Evolutionary conservation across 1,140 invertebrate genomes (phyloP), one percentile per base, ranked within the genome.

Genomic region (Lineus longissimus): DNA sequence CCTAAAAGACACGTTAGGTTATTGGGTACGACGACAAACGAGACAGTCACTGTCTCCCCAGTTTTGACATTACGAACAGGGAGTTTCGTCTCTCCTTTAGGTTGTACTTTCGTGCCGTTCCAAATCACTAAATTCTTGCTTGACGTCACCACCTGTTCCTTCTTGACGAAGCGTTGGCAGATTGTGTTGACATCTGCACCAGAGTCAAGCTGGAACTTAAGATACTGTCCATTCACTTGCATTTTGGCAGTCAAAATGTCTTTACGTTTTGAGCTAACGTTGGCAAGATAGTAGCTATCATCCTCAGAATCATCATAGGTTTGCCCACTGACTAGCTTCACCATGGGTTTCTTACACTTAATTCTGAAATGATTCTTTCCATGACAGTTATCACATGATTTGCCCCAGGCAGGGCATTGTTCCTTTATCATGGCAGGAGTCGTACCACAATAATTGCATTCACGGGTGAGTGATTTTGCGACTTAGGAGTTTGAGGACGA

Each of bases 281-380:
- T n/a, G n/a, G 6, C n/a, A 6, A 7, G 25, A 7, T 7, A n/a
- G 47, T 27, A 19, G n/a, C 6, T 7, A 23, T 19, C 47, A 23
- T 51, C 47, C 6, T 51, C 47, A 6, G 19, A 23, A n/a, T 4
- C 6, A 9, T 9, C 9, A 6, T 51, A 6, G 25, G 47, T 7
- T n/a, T 51, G 6, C 9, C 6, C 6, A 23, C 4, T n/a, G 4
- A 51, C 47, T 4, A n/a, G 9, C n/a, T 51, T 51, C 47, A 51
- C 47, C 47, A 7, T n/a, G 47, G 47, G 47, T n/a, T 51, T 51
- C 25, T 19, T 51, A n/a, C 47, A 27, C n/a, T 51, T 51, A 6
- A n/a, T 9, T n/a, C 25, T 4, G 47, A 51, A 51, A n/a, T 51
- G 47, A n/a, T 51, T 51, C n/a, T 51, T 51, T 27, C 47, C 47